Percentiles rank a stretch among this genome's conserved stretches.
phyloP scores from a whole-genome alignment of 1,140 invertebrate species.

The Drosophila gunungcola region DNA sequence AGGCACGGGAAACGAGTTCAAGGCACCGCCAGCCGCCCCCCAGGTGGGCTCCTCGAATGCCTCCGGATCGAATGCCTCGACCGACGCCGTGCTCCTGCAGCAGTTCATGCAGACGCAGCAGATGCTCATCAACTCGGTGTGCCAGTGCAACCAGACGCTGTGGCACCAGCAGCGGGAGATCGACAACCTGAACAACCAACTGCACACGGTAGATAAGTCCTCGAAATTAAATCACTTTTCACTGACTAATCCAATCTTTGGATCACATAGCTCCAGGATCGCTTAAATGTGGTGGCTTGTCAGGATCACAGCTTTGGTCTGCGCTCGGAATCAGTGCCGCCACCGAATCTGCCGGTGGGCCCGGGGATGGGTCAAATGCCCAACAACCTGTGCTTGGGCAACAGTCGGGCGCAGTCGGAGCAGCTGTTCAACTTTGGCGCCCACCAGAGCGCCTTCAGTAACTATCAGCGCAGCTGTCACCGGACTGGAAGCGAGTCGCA shows the following conservation, averaged over 20 bases:
- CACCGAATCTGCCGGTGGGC: constrained; percentile 40
- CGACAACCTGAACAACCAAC: constrained; percentile 80
- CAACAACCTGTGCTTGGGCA: constrained; percentile 69
- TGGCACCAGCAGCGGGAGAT: constrained; percentile 88
- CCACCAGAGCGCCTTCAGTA: constrained; percentile 71
- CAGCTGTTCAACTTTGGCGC: constrained; percentile 61
- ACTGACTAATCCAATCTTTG: neutral
- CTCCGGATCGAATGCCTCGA: constrained; percentile 55
- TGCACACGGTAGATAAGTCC: constrained; percentile 61
- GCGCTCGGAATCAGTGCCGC: constrained; percentile 79
- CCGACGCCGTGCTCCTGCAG: constrained; percentile 84
- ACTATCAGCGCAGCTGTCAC: constrained; percentile 73
- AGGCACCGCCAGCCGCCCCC: constrained; percentile 9
- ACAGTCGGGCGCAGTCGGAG: constrained; percentile 78
- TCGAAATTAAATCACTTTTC: neutral
- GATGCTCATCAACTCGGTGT: constrained; percentile 87
- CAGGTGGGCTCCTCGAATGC: constrained; percentile 51
- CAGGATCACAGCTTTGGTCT: constrained; percentile 58
- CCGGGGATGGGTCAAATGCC: constrained; percentile 34
- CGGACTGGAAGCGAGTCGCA: constrained; percentile 49
- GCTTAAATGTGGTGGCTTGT: constrained; percentile 53
- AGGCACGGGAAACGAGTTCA: constrained; percentile 24
- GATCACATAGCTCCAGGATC: constrained; percentile 70
- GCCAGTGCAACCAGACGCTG: constrained; percentile 88
- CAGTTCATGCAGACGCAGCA: constrained; percentile 87